Evolutionary conservation across 2,888 invertebrate genomes (phyloP), one percentile per base, ranked within the genome.

Genomic region (Laothoe populi): DNA sequence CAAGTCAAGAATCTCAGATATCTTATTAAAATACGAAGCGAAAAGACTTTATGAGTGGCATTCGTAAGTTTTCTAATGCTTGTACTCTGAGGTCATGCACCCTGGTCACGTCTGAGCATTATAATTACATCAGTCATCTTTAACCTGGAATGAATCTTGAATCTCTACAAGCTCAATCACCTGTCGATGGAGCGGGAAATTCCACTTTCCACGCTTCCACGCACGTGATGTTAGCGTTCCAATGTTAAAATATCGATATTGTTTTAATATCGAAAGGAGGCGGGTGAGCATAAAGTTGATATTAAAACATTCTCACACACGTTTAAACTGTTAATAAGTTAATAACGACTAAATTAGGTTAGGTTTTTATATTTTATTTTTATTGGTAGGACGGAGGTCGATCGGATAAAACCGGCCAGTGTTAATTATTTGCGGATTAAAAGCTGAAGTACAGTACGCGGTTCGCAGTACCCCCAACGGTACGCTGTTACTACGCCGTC

Each of bases 131-230:
- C 31, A 53, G 35, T 31, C 53, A 53, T 35, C 19, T 21, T 19
- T 19, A 19, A 19, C 11, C 19, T 4, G 16, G 8, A 19, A 19
- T 53, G 35, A n/a, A n/a, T 31, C 19, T 31, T 26, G 19, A 63
- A 65, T 64, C 63, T 70, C 66, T 66, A 63, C 26, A 53, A 68
- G 71, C 73, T 66, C 57, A 66, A 64, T 71, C 53, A 48, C 49
- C 59, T 62, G 42, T 40, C 61, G 59, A 38, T 40, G 59, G 60
- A 31, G 44, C 59, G 61, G 59, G 60, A 69, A 69, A 60, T 60
- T 62, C 49, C 62, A 57, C 10, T 49, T 13, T 58, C 24, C 46
- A 19, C 26, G 26, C 49, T 19, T 40, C 44, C 35, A 19, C 58
- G 48, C 53, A 23, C 10, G 10, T 35, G 5, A n/a, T 35, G 31